Evolutionary conservation across 2,888 invertebrate genomes (phyloP), one percentile per base, ranked within the genome.

Genomic region (Ceriagrion tenellum): DNA sequence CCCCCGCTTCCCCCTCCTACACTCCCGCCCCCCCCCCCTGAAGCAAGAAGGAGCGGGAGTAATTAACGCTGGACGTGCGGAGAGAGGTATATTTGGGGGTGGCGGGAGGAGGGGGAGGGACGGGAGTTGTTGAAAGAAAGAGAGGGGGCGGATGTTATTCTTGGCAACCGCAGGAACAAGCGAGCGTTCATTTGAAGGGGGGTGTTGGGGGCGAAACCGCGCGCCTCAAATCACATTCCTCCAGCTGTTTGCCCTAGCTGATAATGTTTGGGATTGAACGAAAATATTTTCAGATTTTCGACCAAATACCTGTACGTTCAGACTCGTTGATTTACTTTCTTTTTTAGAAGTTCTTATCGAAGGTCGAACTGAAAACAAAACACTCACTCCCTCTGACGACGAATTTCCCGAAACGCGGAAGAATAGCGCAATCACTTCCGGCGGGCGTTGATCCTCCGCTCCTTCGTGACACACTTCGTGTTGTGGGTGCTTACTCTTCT

Each of bases 11-110:
- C n/a, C n/a, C n/a, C n/a, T n/a, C n/a, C n/a, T n/a, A n/a, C n/a
- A n/a, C n/a, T 26, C 30, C 47, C 30, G 3, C 30, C n/a, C 55
- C 89, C 18, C 26, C 8, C n/a, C 35, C 35, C 18, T 0, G 16
- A 55, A 89, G 91, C 35, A 91, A 63, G 35, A 63, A 59, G 63
- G 63, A 35, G 91, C 56, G 35, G 63, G 30, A 20, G 56, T 90
- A 35, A 47, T 88, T 40, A 40, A 47, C 40, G 81, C 18, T 81
- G 30, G 88, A 47, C 0, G n/a, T 13, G 1, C n/a, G 47, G 40
- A 26, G 4, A 40, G 35, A 88, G 59, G 59, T 6, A 1, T 1
- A 20, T 6, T 6, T 59, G 20, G 59, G 2, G 35, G 81, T 16
- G 35, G 81, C 4, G 8, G 20, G 59, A 10, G 59, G 13, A 59